Evolutionary conservation across 2,888 invertebrate species (phyloP), one percentile per base, ranked within the genome.

Genomic region (Drosophila merina): DNA sequence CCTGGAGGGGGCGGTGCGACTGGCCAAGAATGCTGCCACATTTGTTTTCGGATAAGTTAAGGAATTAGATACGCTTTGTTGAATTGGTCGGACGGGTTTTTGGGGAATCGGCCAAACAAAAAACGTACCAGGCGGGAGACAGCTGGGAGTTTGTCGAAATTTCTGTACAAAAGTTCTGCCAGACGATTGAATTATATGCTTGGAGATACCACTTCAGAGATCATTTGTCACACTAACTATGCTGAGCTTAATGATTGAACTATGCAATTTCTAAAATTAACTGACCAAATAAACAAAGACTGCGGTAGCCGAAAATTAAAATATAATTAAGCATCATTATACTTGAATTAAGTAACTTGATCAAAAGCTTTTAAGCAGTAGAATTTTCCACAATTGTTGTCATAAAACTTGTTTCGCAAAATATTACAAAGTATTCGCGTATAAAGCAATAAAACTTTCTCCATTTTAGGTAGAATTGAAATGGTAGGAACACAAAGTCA

Each of bases 21-120:
- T 36, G 44, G 4, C 30, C 49, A 52, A 57, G 76, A 47, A 54
- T 72, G 62, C 51, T 56, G 76, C 58, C 45, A 63, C 69, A 64
- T 60, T 56, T 60, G 58, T 67, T 59, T 56, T 47, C 70, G 70
- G 31, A 70, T 60, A 57, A 38, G 62, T 57, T 68, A 38, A 55
- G 64, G 57, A 69, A 76, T 80, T 79, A 67, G 80, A 83, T 81
- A 72, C 78, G 80, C 72, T 83, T 71, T 64, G 77, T 63, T 83
- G 70, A 38, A 57, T 69, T 64, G 71, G 62, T 30, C 56, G 47
- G 56, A 57, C 52, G 52, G 48, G 62, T 69, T 70, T 55, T 57
- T 7, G 9, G 25, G 25, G 40, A 45, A 59, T 62, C 33, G 47
- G 10, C 47, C 26, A 64, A 26, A 44, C 33, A 36, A 10, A 56